Conservation (phyloP, 1,140 invertebrate genomes). For the Oryctes rhinoceros region DNA sequence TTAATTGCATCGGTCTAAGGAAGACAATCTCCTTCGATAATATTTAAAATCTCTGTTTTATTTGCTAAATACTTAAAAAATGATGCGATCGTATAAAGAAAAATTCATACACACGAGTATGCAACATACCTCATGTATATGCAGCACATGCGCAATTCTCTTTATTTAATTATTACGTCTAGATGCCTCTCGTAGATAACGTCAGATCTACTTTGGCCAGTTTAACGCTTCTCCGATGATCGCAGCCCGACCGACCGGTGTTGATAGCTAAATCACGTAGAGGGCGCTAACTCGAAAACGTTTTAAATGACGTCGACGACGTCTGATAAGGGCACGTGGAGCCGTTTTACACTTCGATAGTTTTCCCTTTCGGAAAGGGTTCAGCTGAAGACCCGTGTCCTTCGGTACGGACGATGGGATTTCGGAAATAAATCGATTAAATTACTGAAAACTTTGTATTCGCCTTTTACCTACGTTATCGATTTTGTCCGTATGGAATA, state of each 20-base stretch:
- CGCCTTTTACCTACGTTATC: no score
- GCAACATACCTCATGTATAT: no score
- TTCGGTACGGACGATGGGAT: background rate
- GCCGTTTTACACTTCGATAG: background rate
- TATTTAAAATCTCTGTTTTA: no score
- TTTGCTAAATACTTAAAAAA: no score
- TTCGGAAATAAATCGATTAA: background rate
- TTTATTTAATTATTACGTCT: constrained; percentile 6
- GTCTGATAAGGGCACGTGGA: background rate
- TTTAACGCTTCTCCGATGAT: background rate
- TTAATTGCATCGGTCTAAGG: no score
- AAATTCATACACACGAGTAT: no score
- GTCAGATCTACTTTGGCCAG: constrained; percentile 16
- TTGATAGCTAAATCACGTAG: constrained; percentile 14
- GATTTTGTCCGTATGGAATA: no score
- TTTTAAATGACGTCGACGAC: background rate
- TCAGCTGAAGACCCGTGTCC: background rate
- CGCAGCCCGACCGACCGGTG: background rate
- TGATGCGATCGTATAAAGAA: no score
- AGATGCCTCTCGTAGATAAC: background rate
- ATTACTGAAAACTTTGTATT: background rate
- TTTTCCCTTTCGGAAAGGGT: background rate
- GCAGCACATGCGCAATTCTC: background rate
- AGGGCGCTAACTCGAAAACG: constrained; percentile 3
- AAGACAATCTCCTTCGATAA: no score